Evolutionary conservation across 2,888 invertebrate genomes (phyloP), one percentile per base, ranked within the genome.

Genomic region (Teleiodes luculella): DNA sequence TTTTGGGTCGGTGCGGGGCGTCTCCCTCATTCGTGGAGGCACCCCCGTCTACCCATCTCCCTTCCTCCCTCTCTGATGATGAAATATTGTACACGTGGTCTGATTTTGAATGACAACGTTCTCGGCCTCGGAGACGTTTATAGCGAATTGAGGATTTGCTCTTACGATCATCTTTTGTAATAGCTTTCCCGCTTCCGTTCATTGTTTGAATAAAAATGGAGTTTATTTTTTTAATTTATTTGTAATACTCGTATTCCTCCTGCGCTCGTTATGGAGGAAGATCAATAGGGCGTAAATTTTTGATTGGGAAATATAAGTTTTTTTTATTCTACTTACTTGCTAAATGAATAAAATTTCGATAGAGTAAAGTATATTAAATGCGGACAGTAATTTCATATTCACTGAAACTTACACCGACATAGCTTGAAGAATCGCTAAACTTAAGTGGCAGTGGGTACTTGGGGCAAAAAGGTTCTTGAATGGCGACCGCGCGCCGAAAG

Each of bases 31-130:
- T 28, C 43, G 24, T 13, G 78, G 58, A 61, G 67, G 65, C 63
- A 59, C 41, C 62, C 43, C 5, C 16, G 8, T 18, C n/a, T 24
- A 20, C 45, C 43, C 5, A 11, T 3, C 33, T n/a, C n/a, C 30
- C 65, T 63, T 53, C 73, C 80, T 72, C 83, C 83, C 82, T 86
- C 77, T 88, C 90, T 91, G 92, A 92, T 91, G 92, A 92, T 92
- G 92, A 92, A 92, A 92, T 92, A 92, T 92, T 91, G 92, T 91
- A 91, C 92, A 92, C 92, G 92, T 92, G 92, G 92, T 92, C 91
- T 91, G 92, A 92, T 92, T 92, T 90, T 91, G 91, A 92, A 92
- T 92, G 92, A 92, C 92, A 92, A 86, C 91, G 91, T 90, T 83
- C 88, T 86, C 80, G 79, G 76, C 74, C 70, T 76, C 70, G 70